These are phyloP conservation scores for Iselma pallidipennis DNA, from an alignment of 2,888 invertebrate species.

Conservation along the genomic window DNA sequence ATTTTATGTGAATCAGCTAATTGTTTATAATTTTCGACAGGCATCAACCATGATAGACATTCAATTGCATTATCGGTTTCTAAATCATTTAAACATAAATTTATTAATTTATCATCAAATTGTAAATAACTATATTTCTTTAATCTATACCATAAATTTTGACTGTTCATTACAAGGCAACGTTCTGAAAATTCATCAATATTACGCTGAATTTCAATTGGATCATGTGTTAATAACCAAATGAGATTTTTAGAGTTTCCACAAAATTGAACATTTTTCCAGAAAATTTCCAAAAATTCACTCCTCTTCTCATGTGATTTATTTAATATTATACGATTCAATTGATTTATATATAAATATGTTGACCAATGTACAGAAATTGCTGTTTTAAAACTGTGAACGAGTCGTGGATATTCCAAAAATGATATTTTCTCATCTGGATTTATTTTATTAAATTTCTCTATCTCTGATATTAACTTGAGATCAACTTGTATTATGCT, in stretches of 20 bases:
- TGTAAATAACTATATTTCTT: background rate
- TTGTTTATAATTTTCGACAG: background rate
- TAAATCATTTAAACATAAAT: background rate
- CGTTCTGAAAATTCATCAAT: background rate
- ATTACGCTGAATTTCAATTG: background rate
- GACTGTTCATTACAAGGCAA: background rate
- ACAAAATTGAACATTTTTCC: background rate
- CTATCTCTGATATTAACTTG: background rate
- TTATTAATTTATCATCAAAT: background rate
- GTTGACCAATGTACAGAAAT: background rate
- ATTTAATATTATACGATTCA: background rate
- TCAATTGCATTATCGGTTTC: background rate
- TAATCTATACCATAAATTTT: background rate
- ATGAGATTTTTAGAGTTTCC: background rate
- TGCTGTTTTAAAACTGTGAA: background rate
- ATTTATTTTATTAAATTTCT: background rate
- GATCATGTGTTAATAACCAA: background rate
- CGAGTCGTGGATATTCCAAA: background rate
- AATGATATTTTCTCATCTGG: background rate
- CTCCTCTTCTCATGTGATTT: background rate
- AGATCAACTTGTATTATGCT: background rate
- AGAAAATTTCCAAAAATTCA: conserved; percentile 27
- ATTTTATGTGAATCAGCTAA: background rate
- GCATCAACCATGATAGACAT: background rate
- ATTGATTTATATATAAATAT: no score